A percentile compares a stretch with the other conserved stretches of the same genome.
Conservation (phyloP, 2,888 invertebrate species). For the Scelioninae gen. 1 region DNA sequence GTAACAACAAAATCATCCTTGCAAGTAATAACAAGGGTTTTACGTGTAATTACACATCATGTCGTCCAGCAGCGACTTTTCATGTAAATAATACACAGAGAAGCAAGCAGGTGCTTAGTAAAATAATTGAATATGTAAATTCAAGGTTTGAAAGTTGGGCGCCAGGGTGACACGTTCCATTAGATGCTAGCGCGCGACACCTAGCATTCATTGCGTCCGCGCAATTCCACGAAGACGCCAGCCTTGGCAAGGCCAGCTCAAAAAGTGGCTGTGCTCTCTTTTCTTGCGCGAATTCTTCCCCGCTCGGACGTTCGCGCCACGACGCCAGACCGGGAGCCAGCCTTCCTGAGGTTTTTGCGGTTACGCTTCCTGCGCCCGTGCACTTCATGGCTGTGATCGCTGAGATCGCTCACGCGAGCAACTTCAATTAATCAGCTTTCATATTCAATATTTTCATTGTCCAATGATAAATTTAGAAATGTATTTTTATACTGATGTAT, state of each 20-base stretch:
- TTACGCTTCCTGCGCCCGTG: slow-evolving; percentile 59
- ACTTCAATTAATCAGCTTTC: too few species aligned
- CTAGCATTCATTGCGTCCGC: slow-evolving; percentile 25
- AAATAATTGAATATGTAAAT: slow-evolving; percentile 53
- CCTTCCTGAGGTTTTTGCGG: slow-evolving; percentile 70
- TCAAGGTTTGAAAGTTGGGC: too few species aligned
- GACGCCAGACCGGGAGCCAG: slow-evolving; percentile 55
- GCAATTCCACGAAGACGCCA: slow-evolving; percentile 76
- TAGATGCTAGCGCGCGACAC: slow-evolving; percentile 50
- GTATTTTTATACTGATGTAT: too few species aligned
- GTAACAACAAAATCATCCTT: slow-evolving; percentile 32
- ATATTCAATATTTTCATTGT: too few species aligned
- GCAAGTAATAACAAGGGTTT: slow-evolving; percentile 45
- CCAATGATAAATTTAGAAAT: too few species aligned
- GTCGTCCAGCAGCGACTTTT: slow-evolving; percentile 15
- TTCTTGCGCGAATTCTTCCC: slow-evolving; percentile 76
- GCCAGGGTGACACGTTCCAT: slow-evolving; percentile 61
- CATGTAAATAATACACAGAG: slow-evolving; percentile 28
- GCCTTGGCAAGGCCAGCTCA: slow-evolving; percentile 76
- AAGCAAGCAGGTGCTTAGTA: slow-evolving; percentile 35
- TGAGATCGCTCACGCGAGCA: too few species aligned
- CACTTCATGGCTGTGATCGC: too few species aligned
- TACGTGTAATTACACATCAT: slow-evolving; percentile 39
- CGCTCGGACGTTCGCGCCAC: slow-evolving; percentile 50
- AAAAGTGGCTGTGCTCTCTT: slow-evolving; percentile 73